These are phyloP conservation scores for Lysandra coridon DNA, from an alignment of 2,888 invertebrate genomes.

Conservation along the genomic window DNA sequence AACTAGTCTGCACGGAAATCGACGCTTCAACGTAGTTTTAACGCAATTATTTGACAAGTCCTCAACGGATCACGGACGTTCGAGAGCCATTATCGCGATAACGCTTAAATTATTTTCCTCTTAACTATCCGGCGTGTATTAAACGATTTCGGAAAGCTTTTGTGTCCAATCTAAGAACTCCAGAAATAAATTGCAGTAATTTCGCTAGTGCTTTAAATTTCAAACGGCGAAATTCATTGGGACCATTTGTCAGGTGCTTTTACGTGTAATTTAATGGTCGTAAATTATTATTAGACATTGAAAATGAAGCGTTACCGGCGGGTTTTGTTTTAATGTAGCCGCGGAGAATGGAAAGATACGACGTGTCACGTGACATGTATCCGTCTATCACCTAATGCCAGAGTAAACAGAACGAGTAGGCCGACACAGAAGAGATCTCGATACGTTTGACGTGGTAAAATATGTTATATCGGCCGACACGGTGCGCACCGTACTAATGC, in stretches of 20 bases:
- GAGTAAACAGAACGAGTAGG: too few relatives aligned
- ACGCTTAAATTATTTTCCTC: conserved; percentile 23
- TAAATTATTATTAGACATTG: neutral
- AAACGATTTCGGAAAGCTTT: conserved; percentile 12
- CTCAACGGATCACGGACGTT: conserved; percentile 13
- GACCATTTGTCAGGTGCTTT: conserved; percentile 15
- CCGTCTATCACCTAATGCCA: neutral
- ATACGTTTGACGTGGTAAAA: too few relatives aligned
- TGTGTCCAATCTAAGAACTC: conserved; percentile 13
- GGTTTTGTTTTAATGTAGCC: conserved; percentile 13
- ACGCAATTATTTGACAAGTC: conserved; percentile 27
- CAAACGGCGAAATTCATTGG: conserved; percentile 20
- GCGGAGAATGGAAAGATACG: neutral
- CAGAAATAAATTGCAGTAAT: conserved; percentile 20
- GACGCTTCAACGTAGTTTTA: conserved; percentile 24
- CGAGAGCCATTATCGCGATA: conserved; percentile 17
- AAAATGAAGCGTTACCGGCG: neutral
- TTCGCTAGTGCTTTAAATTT: conserved; percentile 21
- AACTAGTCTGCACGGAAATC: neutral
- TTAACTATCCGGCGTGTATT: conserved; percentile 7
- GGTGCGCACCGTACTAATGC: too few relatives aligned
- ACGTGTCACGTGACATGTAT: neutral
- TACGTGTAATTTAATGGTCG: conserved; percentile 19
- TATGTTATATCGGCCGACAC: too few relatives aligned
- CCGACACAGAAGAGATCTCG: too few relatives aligned